Evolutionary conservation across 1,140 invertebrate genomes (phyloP).

Genomic region (Hetaerina americana): DNA sequence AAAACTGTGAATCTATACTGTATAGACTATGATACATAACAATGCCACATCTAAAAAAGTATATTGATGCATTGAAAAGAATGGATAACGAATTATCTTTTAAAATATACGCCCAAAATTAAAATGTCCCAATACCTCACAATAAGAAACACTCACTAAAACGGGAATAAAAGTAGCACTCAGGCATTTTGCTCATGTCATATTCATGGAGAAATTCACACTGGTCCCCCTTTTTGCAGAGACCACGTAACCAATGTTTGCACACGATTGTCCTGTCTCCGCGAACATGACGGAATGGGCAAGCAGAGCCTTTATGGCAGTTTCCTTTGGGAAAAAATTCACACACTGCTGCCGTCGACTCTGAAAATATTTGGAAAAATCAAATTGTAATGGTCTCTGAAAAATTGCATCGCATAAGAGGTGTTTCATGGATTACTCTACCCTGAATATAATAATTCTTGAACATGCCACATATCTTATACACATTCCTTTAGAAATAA

Average conservation of each 20-base stretch:
- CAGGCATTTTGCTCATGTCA: conserved; percentile 99
- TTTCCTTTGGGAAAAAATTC: conserved; percentile 72
- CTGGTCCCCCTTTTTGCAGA: conserved; percentile 99
- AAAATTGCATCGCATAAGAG: too few species aligned
- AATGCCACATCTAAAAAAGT: conserved; percentile 1
- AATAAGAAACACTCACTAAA: conserved; percentile 50
- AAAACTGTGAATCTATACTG: too few species aligned
- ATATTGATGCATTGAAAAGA: neutral
- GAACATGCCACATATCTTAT: too few species aligned
- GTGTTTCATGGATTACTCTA: too few species aligned
- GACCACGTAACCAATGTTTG: conserved; percentile 97
- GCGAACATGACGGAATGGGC: conserved; percentile 92
- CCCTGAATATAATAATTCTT: too few species aligned
- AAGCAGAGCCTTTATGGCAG: conserved; percentile 79
- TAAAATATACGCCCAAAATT: too few species aligned
- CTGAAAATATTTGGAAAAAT: too few species aligned
- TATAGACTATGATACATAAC: conserved; percentile 8
- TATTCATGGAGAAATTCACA: conserved; percentile 99
- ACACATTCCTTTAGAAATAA: too few species aligned
- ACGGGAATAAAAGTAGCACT: conserved; percentile 98
- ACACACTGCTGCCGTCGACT: conserved; percentile 92
- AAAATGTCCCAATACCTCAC: neutral
- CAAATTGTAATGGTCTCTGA: too few species aligned
- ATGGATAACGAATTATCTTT: too few species aligned
- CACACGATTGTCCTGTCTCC: conserved; percentile 98